These are phyloP conservation scores for Alitta virens DNA, from an alignment of 2,888 invertebrate species.

Conservation along the genomic window DNA sequence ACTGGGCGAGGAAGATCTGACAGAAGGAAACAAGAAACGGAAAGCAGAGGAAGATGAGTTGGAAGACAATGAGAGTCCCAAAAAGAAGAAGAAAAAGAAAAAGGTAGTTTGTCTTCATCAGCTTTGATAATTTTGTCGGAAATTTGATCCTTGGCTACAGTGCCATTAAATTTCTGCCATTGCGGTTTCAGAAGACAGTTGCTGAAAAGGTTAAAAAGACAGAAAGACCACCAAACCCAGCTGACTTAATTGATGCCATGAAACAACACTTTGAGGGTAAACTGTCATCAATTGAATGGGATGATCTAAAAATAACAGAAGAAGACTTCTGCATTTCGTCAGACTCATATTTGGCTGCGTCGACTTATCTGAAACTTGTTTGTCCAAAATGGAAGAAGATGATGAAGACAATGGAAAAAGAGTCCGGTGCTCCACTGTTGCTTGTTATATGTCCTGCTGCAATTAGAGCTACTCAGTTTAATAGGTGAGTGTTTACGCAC, in stretches of 20 bases:
- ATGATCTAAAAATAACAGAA: not conserved
- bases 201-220: not conserved
- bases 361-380: not conserved
- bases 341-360: too few species aligned
- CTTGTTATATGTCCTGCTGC: conserved; percentile 3
- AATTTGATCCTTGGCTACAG: too few species aligned
- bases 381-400: conserved; percentile 8
- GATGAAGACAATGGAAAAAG: not conserved
- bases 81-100: too few species aligned
- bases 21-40: too few species aligned
- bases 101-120: too few species aligned
- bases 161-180: too few species aligned
- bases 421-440: not conserved
- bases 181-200: too few species aligned
- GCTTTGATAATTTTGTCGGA: too few species aligned
- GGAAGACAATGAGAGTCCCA: too few species aligned
- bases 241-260: not conserved
- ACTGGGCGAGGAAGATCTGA: too few species aligned
- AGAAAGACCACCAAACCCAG: not conserved
- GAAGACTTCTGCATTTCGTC: too few species aligned
- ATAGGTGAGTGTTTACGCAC: conserved; percentile 35
- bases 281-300: conserved; percentile 11
- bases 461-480: conserved; percentile 19
- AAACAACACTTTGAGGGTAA: not conserved
- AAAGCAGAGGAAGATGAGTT: too few species aligned